These are phyloP conservation scores for Pseudochirops cupreus DNA, from an alignment of 2,797 vertebrate genomes.

Conservation along the genomic window DNA sequence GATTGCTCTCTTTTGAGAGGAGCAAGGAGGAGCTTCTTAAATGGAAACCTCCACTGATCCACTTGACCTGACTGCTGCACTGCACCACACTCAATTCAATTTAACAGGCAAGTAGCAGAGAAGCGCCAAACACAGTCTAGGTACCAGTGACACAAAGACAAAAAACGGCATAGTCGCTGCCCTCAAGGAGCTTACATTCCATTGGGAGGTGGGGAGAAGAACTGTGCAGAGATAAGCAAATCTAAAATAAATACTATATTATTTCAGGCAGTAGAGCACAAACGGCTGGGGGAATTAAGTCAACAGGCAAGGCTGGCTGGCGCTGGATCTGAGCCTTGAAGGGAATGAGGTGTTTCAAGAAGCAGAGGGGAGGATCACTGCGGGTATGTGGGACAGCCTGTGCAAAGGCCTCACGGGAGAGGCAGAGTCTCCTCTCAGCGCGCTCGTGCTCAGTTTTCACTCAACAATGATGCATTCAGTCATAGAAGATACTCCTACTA, in stretches of 20 bases:
- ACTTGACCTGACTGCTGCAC: background rate
- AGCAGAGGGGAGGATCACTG: background rate
- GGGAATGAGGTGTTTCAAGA: background rate
- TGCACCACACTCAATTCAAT: background rate
- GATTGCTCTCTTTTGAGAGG: conserved; percentile 6
- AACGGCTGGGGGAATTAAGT: background rate
- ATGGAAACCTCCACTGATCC: background rate
- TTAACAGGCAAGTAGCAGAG: background rate
- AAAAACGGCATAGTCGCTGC: background rate
- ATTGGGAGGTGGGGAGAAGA: background rate
- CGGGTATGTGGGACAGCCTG: background rate
- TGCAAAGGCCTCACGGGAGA: background rate
- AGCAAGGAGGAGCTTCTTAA: background rate
- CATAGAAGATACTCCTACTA: background rate
- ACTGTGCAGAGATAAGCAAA: background rate
- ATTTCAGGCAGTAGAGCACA: background rate
- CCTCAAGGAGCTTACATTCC: background rate
- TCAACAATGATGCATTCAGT: background rate
- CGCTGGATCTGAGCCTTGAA: background rate
- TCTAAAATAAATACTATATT: background rate
- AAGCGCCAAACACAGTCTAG: background rate
- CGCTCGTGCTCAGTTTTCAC: background rate
- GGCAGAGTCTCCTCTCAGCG: background rate
- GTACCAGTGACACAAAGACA: background rate
- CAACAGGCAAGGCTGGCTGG: background rate